A percentile compares a stretch with the other conserved stretches of the same genome.
phyloP scores from a whole-genome alignment of 2,113 vertebrate species.

The Sceloporus tristichus region DNA sequence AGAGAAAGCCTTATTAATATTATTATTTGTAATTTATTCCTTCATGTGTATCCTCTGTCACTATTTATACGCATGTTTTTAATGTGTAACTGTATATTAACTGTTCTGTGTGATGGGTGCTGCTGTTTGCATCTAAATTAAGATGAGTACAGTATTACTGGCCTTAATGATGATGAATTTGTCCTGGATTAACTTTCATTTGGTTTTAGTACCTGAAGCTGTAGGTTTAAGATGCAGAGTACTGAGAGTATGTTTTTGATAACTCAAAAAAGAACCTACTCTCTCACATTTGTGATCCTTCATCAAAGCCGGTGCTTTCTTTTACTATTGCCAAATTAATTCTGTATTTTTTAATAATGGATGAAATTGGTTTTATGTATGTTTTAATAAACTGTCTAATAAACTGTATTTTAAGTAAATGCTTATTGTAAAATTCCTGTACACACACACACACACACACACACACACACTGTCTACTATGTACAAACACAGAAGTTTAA shows the following conservation, averaged over 20 bases:
- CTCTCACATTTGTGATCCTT: constrained; percentile 65
- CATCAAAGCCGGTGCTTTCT: constrained; percentile 67
- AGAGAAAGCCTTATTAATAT: constrained; percentile 29
- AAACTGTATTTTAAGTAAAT: constrained; percentile 70
- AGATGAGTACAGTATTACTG: constrained; percentile 50
- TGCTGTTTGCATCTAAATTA: constrained; percentile 66
- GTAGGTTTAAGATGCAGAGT: constrained; percentile 52
- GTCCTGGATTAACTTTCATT: constrained; percentile 41
- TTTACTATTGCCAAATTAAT: constrained; percentile 68
- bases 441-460: background rate
- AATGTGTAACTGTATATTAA: constrained; percentile 68
- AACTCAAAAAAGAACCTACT: constrained; percentile 56
- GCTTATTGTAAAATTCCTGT: constrained; percentile 21
- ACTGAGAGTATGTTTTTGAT: constrained; percentile 30
- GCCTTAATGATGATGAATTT: constrained; percentile 66
- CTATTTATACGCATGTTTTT: constrained; percentile 72
- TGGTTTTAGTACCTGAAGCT: constrained; percentile 63
- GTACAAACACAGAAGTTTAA: background rate
- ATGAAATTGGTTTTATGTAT: constrained; percentile 63
- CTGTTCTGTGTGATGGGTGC: constrained; percentile 53
- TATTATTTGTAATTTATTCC: constrained; percentile 60
- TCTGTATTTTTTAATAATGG: constrained; percentile 76
- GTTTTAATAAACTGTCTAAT: constrained; percentile 64
- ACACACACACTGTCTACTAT: background rate
- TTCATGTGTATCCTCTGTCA: constrained; percentile 58